These are phyloP conservation scores for Tetragnatha montana DNA, from an alignment of 2,888 invertebrate species.

Conservation along the genomic window DNA sequence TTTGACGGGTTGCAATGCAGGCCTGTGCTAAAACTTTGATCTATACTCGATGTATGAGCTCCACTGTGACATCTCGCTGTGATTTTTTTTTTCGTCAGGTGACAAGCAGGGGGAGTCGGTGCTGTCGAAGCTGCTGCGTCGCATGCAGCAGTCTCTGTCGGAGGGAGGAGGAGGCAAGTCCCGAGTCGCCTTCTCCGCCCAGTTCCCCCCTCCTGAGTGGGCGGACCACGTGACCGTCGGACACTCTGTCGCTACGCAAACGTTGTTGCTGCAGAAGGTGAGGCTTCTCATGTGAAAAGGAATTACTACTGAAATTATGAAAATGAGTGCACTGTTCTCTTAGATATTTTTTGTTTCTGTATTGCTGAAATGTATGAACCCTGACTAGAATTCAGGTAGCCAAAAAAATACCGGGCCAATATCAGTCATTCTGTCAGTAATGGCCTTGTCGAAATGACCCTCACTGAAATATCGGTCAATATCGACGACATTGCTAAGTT, in stretches of 20 bases:
- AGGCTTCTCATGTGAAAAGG: background rate
- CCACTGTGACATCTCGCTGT: background rate
- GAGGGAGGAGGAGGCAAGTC: constrained; percentile 76
- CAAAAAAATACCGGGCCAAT: no score
- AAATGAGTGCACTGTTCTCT: no score
- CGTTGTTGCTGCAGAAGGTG: constrained; percentile 39
- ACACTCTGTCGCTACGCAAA: constrained; percentile 66
- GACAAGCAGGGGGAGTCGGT: constrained; percentile 55
- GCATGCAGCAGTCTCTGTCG: constrained; percentile 38
- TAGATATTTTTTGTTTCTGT: no score
- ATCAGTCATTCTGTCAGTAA: no score
- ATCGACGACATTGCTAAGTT: no score
- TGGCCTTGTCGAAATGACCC: no score
- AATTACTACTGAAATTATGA: no score
- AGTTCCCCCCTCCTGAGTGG: constrained; percentile 96
- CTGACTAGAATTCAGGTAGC: no score
- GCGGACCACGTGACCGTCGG: constrained; percentile 82
- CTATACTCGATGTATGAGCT: background rate
- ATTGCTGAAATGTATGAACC: no score
- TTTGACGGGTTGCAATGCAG: no score
- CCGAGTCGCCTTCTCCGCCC: constrained; percentile 86
- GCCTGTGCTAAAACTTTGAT: no score
- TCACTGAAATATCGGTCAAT: no score
- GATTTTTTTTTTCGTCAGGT: constrained; percentile 37
- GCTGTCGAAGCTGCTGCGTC: constrained; percentile 48